phyloP scores from a whole-genome alignment of 1,140 invertebrate species.

The Anthonomus grandis region DNA sequence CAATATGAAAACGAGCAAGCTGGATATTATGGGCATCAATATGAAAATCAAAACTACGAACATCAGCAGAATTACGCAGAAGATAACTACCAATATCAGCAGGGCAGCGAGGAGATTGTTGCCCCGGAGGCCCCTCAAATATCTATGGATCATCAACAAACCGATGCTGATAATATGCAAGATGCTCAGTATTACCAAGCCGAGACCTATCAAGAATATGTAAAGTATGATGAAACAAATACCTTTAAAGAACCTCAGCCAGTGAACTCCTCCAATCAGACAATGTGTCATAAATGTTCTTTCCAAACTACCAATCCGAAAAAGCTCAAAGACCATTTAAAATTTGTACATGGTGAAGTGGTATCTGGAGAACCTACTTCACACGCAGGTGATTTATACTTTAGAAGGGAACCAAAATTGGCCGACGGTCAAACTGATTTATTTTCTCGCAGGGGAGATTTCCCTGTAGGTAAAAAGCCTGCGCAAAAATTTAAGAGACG shows the following conservation, averaged over 20 bases:
- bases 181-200: neutral
- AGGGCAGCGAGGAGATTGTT: neutral
- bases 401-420: conserved; percentile 11
- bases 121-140: conserved; percentile 9
- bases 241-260: conserved; percentile 8
- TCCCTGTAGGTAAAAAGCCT: neutral
- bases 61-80: neutral
- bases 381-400: conserved; percentile 14
- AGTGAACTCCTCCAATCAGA: neutral
- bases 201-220: neutral
- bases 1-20: neutral
- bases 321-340: conserved; percentile 25
- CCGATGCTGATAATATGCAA: neutral
- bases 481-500: conserved; percentile 7
- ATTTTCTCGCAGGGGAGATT: conserved; percentile 14
- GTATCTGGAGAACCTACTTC: neutral
- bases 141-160: neutral
- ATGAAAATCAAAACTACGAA: conserved; percentile 1
- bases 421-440: conserved; percentile 6
- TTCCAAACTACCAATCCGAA: conserved; percentile 28
- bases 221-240: neutral
- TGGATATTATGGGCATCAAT: conserved; percentile 5
- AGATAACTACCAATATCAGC: neutral
- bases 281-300: conserved; percentile 21
- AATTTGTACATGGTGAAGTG: conserved; percentile 24